These are phyloP conservation scores for Anneissia japonica DNA, from an alignment of 35 echinoderm and acorn worm genomes.

Conservation along the genomic window DNA sequence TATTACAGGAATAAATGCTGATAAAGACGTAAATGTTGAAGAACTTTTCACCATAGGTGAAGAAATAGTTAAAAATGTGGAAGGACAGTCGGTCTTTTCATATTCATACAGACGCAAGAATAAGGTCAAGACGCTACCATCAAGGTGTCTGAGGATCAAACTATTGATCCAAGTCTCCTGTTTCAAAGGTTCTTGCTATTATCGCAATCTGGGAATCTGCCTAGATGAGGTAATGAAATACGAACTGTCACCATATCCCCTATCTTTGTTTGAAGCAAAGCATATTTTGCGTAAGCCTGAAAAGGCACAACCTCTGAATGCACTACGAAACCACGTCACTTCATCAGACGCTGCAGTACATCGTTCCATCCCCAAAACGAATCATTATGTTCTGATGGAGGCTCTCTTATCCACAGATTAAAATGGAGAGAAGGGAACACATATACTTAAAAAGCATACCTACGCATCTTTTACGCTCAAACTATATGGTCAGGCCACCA, in stretches of 20 bases:
- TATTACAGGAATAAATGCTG: constrained; percentile 34
- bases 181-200: constrained; percentile 45
- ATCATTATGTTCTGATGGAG: not conserved
- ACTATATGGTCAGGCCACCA: too few relatives aligned
- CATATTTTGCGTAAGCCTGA: constrained; percentile 19
- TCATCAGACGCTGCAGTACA: too few relatives aligned
- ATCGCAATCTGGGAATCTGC: constrained; percentile 15
- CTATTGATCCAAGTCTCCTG: constrained; percentile 34
- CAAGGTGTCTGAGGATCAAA: constrained; percentile 20
- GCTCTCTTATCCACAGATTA: not conserved
- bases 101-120: constrained; percentile 20
- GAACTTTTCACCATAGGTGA: constrained; percentile 13
- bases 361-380: too few relatives aligned
- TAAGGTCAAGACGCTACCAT: constrained; percentile 22
- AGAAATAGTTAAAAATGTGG: constrained; percentile 27
- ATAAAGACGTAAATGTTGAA: constrained; percentile 44
- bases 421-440: not conserved
- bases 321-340: not conserved
- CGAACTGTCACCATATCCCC: constrained; percentile 27
- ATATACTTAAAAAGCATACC: not conserved
- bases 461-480: too few relatives aligned
- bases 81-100: constrained; percentile 16
- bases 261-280: constrained; percentile 19
- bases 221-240: constrained; percentile 35
- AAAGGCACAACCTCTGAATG: constrained; percentile 32